Base-by-base conservation (phyloP, 2,888 invertebrate genomes). In the Diadromus collaris region DNA sequence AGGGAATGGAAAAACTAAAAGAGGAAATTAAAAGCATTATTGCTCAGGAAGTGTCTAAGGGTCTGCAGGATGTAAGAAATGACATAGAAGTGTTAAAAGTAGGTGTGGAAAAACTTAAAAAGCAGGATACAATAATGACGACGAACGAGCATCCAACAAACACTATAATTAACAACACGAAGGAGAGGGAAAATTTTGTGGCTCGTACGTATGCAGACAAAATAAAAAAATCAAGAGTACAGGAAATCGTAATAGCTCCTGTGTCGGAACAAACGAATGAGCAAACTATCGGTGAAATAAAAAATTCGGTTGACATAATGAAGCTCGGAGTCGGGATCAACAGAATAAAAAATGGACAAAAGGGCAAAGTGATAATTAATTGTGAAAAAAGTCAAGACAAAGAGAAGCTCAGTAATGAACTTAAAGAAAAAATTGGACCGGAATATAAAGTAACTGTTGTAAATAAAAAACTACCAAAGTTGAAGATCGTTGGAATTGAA, bases 401-500 rank as follows among this genome's bases (percentile, higher is more conserved):
- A 51, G 64, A 41, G 51, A 64, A 19, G 10, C 34, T 76, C 9
- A 51, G 46, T 10, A 24, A 29, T 3, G 56, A 63, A 27, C 13
- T 76, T 7, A 41, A 44, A 48, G 19, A 54, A 44, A 70, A 69
- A n/a, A 29, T 76, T 16, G 56, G 70, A 29, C 16, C 29, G 27
- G 7, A 34, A 6, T 63, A 63, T 32, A 68, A 61, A 10, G 58
- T 76, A 9, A 69, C 34, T 13, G 24, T 9, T 2, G 16, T 68
- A 3, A 60, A 56, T 16, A 72, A 73, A 67, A 60, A 77, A 44
- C 32, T 67, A 27, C 77, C 77, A 27, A 65, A 67, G 51, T 2
- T 70, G 7, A 74, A 78, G 58, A 70, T 74, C 7, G 65, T 69
- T 2, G 69, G 73, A 7, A 70, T 78, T 7, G 69, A 65, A 6